Evolutionary conservation across 2,797 vertebrate species (phyloP).

Genomic region (Gymnoscopelus braueri): DNA sequence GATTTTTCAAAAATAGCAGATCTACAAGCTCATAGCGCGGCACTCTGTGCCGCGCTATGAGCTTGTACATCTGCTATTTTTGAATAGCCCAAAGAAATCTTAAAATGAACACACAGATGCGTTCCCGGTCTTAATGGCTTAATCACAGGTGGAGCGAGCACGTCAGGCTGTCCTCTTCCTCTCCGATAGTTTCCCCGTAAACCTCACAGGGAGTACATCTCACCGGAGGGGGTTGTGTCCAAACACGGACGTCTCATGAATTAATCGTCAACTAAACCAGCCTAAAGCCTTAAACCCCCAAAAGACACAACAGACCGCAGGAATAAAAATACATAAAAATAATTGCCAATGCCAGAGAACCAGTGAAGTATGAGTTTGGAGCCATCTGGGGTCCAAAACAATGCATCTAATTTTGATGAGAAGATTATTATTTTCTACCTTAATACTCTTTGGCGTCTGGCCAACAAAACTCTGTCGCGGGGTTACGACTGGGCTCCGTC

Average conservation of each 20-base stretch:
- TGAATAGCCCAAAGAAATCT: too few species aligned
- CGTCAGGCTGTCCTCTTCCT: conserved; percentile 15
- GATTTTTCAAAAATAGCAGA: too few species aligned
- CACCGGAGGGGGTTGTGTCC: conserved; percentile 32
- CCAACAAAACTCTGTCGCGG: conserved; percentile 57
- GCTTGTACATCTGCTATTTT: too few species aligned
- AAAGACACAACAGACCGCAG: conserved; percentile 38
- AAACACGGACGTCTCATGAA: conserved; percentile 37
- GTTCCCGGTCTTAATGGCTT: too few species aligned
- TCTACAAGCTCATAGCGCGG: too few species aligned
- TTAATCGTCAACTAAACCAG: conserved; percentile 39
- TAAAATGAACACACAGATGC: too few species aligned
- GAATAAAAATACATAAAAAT: conserved; percentile 12
- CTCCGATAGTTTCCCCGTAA: conserved; percentile 28
- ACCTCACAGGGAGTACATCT: conserved; percentile 39
- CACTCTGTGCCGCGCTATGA: too few species aligned
- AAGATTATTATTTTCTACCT: conserved; percentile 67
- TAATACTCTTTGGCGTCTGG: conserved; percentile 49
- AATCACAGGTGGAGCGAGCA: background rate
- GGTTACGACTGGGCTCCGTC: conserved; percentile 61
- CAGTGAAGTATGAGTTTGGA: conserved; percentile 40
- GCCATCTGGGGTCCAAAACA: conserved; percentile 63
- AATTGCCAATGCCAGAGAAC: conserved; percentile 37
- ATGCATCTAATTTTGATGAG: conserved; percentile 62
- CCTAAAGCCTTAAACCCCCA: conserved; percentile 30